Base-by-base conservation (phyloP, 2,888 invertebrate genomes). In the Andrena marginata region DNA sequence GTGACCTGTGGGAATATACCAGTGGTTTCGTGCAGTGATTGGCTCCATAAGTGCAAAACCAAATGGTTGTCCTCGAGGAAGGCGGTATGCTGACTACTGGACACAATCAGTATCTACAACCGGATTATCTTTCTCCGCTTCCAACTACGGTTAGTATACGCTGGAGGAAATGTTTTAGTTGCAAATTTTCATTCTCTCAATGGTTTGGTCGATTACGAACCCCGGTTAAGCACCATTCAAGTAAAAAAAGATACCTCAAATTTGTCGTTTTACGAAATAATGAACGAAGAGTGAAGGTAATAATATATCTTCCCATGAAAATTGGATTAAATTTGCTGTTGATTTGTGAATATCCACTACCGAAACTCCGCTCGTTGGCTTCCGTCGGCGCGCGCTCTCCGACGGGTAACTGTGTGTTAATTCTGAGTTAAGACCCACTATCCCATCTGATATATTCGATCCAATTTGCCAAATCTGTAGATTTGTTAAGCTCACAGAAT, bases 111-210 rank as follows among this genome's bases (percentile, higher is more conserved):
- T 99, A 99, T 95, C 95, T 99, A 90, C 98, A 98, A 94, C 99
- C 99, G 95, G 99, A 99, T 96, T 99, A 99, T 95, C 96, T 99
- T 93, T 97, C 98, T 90, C 99, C 99, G 90, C 96, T 99, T 94
- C 97, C 98, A 87, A 98, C 98, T 85, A 97, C 98, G 97, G 99
- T 99, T 96, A 97, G 98, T 96, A 94, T 59, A 4, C 26, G 3
- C 29, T 2, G 29, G 7, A 31, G n/a, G 7, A 5, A 16, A 42
- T 16, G 26, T 35, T 62, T 49, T 42, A 6, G 3, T 59, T 35
- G 4, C 10, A 29, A 5, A 42, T 59, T 54, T 23, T 23, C 2
- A 1, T 6, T n/a, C 7, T 8, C 8, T 8, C 20, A 3, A 54
- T 8, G 54, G 7, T 20, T 51, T 20, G 20, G 3, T 42, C 7